phyloP scores from a whole-genome alignment of 2,888 invertebrate species.

The Andrena marginata region DNA sequence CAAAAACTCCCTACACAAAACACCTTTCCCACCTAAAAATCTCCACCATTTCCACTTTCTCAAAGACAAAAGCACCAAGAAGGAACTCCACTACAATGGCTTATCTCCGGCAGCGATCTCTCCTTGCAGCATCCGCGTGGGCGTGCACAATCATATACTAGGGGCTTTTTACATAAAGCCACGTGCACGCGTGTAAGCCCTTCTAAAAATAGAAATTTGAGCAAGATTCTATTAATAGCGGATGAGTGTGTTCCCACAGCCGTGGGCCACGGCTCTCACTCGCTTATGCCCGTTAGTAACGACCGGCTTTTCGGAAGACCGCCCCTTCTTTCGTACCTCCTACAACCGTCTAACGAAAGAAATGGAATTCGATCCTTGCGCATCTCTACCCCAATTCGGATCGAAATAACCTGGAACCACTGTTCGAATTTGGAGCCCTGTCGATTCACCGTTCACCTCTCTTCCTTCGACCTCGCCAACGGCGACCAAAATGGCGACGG shows the following conservation, averaged over 20 bases:
- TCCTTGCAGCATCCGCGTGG: conserved; percentile 36
- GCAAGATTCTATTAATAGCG: conserved; percentile 86
- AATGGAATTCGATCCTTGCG: conserved; percentile 57
- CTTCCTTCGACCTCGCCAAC: neutral
- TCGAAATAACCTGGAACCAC: conserved; percentile 33
- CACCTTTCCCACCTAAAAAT: too few species aligned
- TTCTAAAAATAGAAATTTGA: conserved; percentile 86
- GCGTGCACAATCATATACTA: conserved; percentile 50
- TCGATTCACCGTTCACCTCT: neutral
- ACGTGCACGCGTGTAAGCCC: conserved; percentile 65
- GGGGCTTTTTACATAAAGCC: conserved; percentile 67
- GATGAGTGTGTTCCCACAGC: conserved; percentile 82
- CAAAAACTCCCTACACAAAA: neutral
- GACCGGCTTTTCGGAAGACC: conserved; percentile 49
- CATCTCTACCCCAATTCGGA: conserved; percentile 19
- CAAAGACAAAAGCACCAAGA: neutral
- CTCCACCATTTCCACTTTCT: too few species aligned
- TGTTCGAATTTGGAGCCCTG: conserved; percentile 11
- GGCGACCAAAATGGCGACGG: neutral
- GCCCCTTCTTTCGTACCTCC: conserved; percentile 38
- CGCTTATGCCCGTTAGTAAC: conserved; percentile 50
- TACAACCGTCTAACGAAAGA: conserved; percentile 42
- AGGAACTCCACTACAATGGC: conserved; percentile 25
- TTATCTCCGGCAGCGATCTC: neutral
- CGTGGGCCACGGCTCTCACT: conserved; percentile 58